phyloP scores from a whole-genome alignment of 2,888 invertebrate genomes.

The Scrobipalpa costella region DNA sequence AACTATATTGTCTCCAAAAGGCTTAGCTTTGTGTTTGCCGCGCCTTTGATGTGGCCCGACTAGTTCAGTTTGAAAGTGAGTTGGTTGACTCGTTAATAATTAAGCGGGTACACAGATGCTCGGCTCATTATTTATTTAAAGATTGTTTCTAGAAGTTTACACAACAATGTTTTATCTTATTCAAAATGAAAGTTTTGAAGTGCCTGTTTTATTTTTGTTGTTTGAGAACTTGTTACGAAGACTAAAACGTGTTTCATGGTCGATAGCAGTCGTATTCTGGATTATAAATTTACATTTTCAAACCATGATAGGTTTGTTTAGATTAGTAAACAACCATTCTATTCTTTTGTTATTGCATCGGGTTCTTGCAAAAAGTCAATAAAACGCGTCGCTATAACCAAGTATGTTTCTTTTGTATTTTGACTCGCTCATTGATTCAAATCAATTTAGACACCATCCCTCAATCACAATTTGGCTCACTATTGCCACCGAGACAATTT shows the following conservation, averaged over 20 bases:
- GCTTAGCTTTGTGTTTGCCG: constrained; percentile 13
- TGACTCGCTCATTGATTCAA: no score
- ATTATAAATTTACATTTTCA: no score
- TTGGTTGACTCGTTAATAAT: constrained; percentile 1
- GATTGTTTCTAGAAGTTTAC: constrained; percentile 2
- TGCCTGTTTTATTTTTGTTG: background rate
- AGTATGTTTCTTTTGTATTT: no score
- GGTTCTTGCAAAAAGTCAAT: no score
- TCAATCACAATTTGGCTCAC: constrained; percentile 63
- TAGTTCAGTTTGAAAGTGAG: constrained; percentile 10
- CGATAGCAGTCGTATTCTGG: no score
- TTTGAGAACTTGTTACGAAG: background rate
- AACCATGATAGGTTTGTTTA: no score
- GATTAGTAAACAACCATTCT: no score
- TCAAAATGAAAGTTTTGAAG: constrained; percentile 18
- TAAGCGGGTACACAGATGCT: background rate
- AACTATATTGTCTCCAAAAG: constrained; percentile 52
- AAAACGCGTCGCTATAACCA: no score
- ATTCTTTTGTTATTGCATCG: no score
- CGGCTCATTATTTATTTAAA: constrained; percentile 5
- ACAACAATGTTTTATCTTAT: constrained; percentile 1
- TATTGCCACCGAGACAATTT: constrained; percentile 65
- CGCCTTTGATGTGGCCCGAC: background rate
- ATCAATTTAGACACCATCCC: no score
- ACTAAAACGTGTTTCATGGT: background rate